Percentiles rank a stretch among this genome's conserved stretches.
These are phyloP conservation scores for Dipodomys merriami DNA, from an alignment of 2,113 vertebrate species.

Conservation along the genomic window DNA sequence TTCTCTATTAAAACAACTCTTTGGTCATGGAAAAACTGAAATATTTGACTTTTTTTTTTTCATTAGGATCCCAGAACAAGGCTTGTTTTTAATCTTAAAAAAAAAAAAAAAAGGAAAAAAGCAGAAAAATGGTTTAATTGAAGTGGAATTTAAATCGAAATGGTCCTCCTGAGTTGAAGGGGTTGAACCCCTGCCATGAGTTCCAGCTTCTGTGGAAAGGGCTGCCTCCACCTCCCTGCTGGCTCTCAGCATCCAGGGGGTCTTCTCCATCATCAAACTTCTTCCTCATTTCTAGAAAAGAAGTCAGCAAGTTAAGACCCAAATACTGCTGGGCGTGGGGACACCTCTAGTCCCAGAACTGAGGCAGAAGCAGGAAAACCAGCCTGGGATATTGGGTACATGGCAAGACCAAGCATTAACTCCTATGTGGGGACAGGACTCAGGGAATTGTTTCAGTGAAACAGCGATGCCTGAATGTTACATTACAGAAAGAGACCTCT, in stretches of 20 bases:
- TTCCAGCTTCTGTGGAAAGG: constrained; percentile 93
- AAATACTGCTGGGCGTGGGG: no score
- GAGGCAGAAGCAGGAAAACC: no score
- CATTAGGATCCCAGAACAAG: constrained; percentile 80
- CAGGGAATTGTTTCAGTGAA: not conserved
- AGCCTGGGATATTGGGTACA: no score
- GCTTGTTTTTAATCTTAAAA: constrained; percentile 83
- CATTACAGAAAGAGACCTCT: not conserved
- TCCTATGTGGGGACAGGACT: not conserved
- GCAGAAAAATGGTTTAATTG: constrained; percentile 90
- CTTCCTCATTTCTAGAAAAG: constrained; percentile 93
- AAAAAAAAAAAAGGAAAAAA: constrained; percentile 78
- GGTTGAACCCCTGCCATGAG: constrained; percentile 96
- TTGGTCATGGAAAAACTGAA: constrained; percentile 82
- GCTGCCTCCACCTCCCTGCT: constrained; percentile 90
- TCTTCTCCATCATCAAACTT: constrained; percentile 98
- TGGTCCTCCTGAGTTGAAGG: constrained; percentile 95
- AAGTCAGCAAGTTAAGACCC: constrained; percentile 8
- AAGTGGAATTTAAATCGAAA: constrained; percentile 98
- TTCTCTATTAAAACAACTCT: constrained; percentile 78
- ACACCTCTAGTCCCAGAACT: no score
- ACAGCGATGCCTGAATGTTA: not conserved
- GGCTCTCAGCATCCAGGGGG: constrained; percentile 96
- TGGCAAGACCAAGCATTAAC: not conserved
- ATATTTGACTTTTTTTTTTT: constrained; percentile 77